These are phyloP conservation scores for Temnothorax longispinosus DNA, from an alignment of 1,140 invertebrate species.

Conservation along the genomic window DNA sequence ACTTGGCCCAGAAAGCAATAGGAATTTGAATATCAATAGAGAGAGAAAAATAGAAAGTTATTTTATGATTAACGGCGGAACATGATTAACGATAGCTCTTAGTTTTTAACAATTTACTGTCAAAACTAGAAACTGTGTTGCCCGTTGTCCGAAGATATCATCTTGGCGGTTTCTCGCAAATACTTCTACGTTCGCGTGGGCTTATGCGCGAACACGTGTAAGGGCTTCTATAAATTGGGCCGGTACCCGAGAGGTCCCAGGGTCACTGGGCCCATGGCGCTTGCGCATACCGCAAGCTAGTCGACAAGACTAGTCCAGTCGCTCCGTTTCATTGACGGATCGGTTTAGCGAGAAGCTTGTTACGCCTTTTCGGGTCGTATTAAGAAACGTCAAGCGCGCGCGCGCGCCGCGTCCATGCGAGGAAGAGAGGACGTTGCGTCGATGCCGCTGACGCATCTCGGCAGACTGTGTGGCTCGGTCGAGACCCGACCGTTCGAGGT, in stretches of 20 bases:
- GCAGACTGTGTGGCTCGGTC: not conserved
- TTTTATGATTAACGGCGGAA: not conserved
- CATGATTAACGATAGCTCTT: not conserved
- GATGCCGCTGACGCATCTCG: not conserved
- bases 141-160: not conserved
- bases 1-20: not conserved
- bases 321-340: slow-evolving; percentile 79
- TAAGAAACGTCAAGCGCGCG: not conserved
- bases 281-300: slow-evolving; percentile 85
- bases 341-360: slow-evolving; percentile 65
- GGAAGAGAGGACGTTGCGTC: slow-evolving; percentile 8
- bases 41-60: not conserved
- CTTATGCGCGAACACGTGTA: not conserved
- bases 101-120: not conserved
- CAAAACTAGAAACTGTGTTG: not conserved
- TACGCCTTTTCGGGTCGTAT: slow-evolving; percentile 55
- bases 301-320: slow-evolving; percentile 85
- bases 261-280: slow-evolving; percentile 84
- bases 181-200: slow-evolving; percentile 44
- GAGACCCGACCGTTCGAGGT: not conserved
- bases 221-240: slow-evolving; percentile 66
- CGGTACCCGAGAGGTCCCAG: slow-evolving; percentile 79
- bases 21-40: not conserved
- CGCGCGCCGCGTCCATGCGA: slow-evolving; percentile 48
- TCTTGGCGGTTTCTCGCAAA: slow-evolving; percentile 26